These are phyloP conservation scores for Sebastes cheni DNA, from an alignment of 2,797 vertebrate species.

Conservation along the genomic window DNA sequence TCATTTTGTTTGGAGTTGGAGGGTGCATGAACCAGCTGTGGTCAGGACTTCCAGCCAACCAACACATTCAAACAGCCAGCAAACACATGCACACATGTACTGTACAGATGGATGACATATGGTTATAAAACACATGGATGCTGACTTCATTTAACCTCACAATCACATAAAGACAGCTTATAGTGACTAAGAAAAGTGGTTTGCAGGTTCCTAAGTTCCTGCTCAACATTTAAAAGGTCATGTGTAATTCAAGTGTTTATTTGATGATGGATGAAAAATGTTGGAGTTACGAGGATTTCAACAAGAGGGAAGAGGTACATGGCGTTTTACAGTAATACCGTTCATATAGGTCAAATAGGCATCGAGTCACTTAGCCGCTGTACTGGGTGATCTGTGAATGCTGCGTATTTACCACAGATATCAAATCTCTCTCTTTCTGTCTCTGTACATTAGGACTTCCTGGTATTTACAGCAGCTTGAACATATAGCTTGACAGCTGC, in stretches of 20 bases:
- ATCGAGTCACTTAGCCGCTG: constrained; percentile 40
- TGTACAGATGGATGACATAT: neutral
- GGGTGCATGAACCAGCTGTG: neutral
- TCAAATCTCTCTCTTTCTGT: constrained; percentile 25
- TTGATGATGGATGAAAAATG: neutral
- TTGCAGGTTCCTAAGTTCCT: neutral
- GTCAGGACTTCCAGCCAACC: neutral
- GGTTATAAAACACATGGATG: neutral
- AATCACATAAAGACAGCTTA: neutral
- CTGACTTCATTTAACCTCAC: neutral
- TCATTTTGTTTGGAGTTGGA: neutral
- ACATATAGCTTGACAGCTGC: constrained; percentile 44
- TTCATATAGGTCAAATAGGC: constrained; percentile 57
- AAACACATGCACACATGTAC: neutral
- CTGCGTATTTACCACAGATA: constrained; percentile 24
- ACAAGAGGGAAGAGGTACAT: neutral
- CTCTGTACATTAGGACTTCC: constrained; percentile 41
- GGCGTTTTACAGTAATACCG: constrained; percentile 22
- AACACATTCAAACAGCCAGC: neutral
- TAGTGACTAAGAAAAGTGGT: neutral
- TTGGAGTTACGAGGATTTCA: neutral
- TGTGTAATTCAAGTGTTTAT: neutral
- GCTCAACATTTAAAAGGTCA: neutral
- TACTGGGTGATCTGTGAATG: constrained; percentile 7
- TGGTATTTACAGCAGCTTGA: constrained; percentile 59